phyloP scores from a whole-genome alignment of 1,140 invertebrate genomes.

The Zaprionus tsacasi region DNA sequence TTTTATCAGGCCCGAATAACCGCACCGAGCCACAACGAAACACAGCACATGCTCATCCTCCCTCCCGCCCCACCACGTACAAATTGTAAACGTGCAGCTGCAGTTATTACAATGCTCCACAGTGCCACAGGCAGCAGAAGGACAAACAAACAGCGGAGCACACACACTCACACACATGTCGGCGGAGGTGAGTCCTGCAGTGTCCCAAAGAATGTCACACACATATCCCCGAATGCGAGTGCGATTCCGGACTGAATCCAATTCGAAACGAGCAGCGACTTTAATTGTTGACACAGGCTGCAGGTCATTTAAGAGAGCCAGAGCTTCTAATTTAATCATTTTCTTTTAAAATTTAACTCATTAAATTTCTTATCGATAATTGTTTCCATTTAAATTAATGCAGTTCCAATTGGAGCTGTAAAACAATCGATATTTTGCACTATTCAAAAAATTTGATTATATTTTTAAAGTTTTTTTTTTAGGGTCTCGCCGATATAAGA shows the following conservation, averaged over 20 bases:
- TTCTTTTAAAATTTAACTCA: no score
- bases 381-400: no score
- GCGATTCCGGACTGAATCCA: conserved; percentile 2
- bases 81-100: conserved; percentile 76
- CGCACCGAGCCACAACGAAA: background rate
- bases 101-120: conserved; percentile 54
- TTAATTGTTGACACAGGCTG: conserved; percentile 59
- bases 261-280: conserved; percentile 38
- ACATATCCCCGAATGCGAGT: conserved; percentile 14
- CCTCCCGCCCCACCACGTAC: conserved; percentile 44
- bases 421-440: no score
- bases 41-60: conserved; percentile 16
- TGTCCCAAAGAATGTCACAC: conserved; percentile 42
- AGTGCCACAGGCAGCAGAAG: conserved; percentile 17
- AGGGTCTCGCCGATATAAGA: no score
- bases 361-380: no score
- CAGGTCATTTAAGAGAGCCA: conserved; percentile 22
- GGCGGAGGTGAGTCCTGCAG: conserved; percentile 11
- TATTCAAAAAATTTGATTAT: no score
- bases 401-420: no score
- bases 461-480: no score
- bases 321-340: no score
- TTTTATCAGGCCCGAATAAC: conserved; percentile 72
- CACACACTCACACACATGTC: background rate
- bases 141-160: conserved; percentile 44